Percentiles rank a stretch among this genome's conserved stretches.
Conservation (phyloP, 2,113 vertebrate genomes). For the Candoia aspera region DNA sequence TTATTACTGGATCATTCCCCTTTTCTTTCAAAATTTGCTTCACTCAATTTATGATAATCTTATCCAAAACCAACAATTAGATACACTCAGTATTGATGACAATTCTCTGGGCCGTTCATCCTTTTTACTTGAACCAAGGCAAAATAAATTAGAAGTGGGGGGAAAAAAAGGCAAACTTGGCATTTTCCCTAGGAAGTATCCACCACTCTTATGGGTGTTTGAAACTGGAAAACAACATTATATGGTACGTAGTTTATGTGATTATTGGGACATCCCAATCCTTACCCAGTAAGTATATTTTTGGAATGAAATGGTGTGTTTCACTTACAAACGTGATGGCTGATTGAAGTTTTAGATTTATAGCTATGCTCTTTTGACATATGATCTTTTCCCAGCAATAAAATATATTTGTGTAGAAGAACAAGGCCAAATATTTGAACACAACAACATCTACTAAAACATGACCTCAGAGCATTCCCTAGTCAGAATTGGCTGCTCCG, state of each 20-base stretch:
- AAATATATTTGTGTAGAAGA: slow-evolving; percentile 26
- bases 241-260: slow-evolving; percentile 8
- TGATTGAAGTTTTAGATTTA: slow-evolving; percentile 16
- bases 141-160: neutral
- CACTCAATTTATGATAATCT: neutral
- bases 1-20: neutral
- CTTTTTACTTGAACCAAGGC: neutral
- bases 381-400: slow-evolving; percentile 2
- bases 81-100: neutral
- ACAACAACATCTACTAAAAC: neutral
- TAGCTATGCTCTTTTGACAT: neutral
- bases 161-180: neutral
- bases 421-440: slow-evolving; percentile 5
- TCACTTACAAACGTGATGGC: slow-evolving; percentile 30
- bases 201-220: neutral
- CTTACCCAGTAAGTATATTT: neutral
- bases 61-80: neutral
- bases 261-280: neutral
- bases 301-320: slow-evolving; percentile 24
- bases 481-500: slow-evolving; percentile 41
- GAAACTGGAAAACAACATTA: neutral
- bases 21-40: neutral
- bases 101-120: neutral
- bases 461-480: neutral
- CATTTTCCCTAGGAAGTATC: neutral